Conservation (phyloP, 2,797 vertebrate genomes). For the Benthosema pterotum region DNA sequence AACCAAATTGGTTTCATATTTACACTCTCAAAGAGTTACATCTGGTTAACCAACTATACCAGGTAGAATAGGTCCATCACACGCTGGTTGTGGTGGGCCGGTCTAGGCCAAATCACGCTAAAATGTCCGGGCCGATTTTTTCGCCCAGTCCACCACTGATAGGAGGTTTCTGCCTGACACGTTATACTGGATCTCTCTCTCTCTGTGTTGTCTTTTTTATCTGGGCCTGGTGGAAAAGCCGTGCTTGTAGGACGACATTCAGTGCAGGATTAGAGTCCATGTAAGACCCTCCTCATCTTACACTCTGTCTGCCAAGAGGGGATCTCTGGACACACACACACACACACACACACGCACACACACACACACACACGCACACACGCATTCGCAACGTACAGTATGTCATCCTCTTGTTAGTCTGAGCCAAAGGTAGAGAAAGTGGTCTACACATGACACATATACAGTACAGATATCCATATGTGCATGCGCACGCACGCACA, state of each 20-base stretch:
- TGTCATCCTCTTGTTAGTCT: neutral
- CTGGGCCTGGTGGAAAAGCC: slow-evolving; percentile 78
- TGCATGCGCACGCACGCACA: slow-evolving; percentile 5
- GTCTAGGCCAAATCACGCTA: no score
- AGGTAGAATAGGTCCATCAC: no score
- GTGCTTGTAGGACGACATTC: slow-evolving; percentile 86
- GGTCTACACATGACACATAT: no score
- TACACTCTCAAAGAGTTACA: no score
- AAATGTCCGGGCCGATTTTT: no score
- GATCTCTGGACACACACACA: slow-evolving; percentile 71
- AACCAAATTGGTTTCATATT: no score
- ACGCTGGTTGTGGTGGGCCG: no score
- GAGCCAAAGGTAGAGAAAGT: no score
- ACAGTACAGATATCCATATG: no score
- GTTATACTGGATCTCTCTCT: slow-evolving; percentile 19
- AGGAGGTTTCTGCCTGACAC: neutral
- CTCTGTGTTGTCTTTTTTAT: slow-evolving; percentile 71
- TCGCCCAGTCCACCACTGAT: no score
- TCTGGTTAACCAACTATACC: no score
- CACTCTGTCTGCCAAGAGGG: slow-evolving; percentile 78
- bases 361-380: slow-evolving; percentile 50
- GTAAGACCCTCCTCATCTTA: slow-evolving; percentile 88
- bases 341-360: slow-evolving; percentile 56
- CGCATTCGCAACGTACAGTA: slow-evolving; percentile 30
- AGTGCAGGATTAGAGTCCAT: slow-evolving; percentile 85